Evolutionary conservation across 2,888 invertebrate species (phyloP), one percentile per base, ranked within the genome.

Genomic region (Tetheella fluctuosa): DNA sequence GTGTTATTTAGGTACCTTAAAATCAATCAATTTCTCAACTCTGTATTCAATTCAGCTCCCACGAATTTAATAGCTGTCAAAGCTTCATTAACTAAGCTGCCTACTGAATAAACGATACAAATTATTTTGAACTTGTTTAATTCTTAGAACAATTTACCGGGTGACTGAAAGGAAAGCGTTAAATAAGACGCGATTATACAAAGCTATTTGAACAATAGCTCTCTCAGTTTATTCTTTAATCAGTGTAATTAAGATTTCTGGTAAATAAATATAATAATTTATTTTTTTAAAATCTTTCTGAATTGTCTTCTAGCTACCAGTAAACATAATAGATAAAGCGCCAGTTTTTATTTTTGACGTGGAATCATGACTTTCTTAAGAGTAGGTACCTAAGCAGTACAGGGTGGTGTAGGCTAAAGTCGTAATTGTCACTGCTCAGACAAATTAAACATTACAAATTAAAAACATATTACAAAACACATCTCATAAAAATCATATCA

Each of bases 191-290:
- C 6, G 20, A 20, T 48, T 48, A 48, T 20, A 48, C 42, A 20
- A 20, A 48, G 48, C 20, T 48, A 48, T 48, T 48, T 48, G 20
- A 20, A 48, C 48, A 48, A 48, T 48, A 48, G 8, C 48, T 20
- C 15, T 6, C 48, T 48, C 20, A 2, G 48, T 48, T 48, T 10
- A 48, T 48, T 48, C 2, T 17, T n/a, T 48, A 48, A 48, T 48
- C 48, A 20, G 20, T 20, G 20, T 20, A 48, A 20, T 48, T 48
- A 17, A 20, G 8, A 8, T 20, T n/a, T 3, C 48, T 13, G 34
- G 13, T 34, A 34, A 30, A 30, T 7, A 7, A 30, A 30, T 25
- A n/a, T n/a, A n/a, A n/a, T n/a, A n/a, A n/a, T n/a, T 25, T 25
- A 25, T 25, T 30, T 30, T 7, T 4, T 7, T 30, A 10, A 8